Evolutionary conservation across 2,888 invertebrate genomes (phyloP), one percentile per base, ranked within the genome.

Genomic region (Geophilus truncorum): DNA sequence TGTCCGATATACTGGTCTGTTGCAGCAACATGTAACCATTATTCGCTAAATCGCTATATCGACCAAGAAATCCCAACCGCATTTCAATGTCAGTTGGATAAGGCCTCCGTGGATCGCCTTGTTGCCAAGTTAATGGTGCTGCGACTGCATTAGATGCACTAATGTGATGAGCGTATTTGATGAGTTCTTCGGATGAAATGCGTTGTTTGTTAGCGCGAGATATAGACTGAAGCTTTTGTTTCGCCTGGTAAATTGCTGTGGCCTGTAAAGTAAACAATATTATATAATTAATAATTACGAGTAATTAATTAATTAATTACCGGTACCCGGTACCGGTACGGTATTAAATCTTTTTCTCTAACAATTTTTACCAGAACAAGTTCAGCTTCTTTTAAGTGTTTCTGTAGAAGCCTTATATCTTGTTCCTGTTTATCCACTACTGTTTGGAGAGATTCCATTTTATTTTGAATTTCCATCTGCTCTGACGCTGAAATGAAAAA

Each of bases 61-160:
- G 90, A 0, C 96, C 94, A 1, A 97, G 89, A 86, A 94, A 92
- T 6, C 97, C 97, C 81, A 94, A 90, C 82, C 97, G 89, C 97
- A 98, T 98, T 88, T 98, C 97, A 82, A 97, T 93, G 87, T 98
- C 97, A 94, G 97, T 89, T 0, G 89, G 89, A 83, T 89, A 89
- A 1, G 89, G 89, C 76, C 89, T 84, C 80, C 89, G 83, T 1
- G 87, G 87, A 83, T 89, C 88, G 83, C 88, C 97, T 81, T 96
- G 96, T 85, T 94, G 94, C 98, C 98, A 98, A 0, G 95, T 95
- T 15, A 96, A 89, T 0, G 98, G 98, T 1, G 98, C 97, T 85
- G 96, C 96, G 15, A 98, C 94, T 28, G 97, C 96, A 89, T 97
- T 96, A 21, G 97, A 96, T n/a, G 97, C 95, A 87, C 97, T 97